Conservation (phyloP, 1,140 invertebrate species). For the Camponotus vicinus region DNA sequence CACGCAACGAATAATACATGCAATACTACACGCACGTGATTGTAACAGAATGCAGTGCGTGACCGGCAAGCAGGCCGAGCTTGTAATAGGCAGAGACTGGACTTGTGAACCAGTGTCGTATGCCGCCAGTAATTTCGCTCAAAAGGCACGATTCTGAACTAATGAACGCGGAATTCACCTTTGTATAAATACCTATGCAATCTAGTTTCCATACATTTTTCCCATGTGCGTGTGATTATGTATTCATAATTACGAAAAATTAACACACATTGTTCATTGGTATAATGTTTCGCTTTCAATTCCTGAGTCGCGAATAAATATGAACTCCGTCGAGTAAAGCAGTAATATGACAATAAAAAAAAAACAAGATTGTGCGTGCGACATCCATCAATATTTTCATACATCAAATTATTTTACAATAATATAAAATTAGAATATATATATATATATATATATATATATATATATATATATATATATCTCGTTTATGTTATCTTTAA, state of each 20-base stretch:
- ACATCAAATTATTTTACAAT: conserved; percentile 7
- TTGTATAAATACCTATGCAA: conserved; percentile 41
- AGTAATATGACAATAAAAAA: neutral
- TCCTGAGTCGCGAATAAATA: neutral
- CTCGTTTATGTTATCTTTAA: neutral
- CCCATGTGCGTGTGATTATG: neutral
- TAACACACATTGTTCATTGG: conserved; percentile 8
- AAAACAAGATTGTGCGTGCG: neutral
- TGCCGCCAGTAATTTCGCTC: conserved; percentile 54
- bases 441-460: neutral
- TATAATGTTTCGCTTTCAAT: neutral
- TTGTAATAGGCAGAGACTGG: conserved; percentile 53
- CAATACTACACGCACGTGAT: conserved; percentile 62
- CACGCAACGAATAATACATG: conserved; percentile 65
- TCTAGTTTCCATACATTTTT: conserved; percentile 33
- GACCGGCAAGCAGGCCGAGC: conserved; percentile 61
- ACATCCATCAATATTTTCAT: neutral
- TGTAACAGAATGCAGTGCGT: conserved; percentile 66
- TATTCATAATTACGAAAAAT: conserved; percentile 52
- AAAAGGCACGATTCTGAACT: conserved; percentile 37
- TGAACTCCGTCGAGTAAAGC: neutral
- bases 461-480: neutral
- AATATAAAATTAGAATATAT: conserved; percentile 14
- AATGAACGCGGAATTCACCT: conserved; percentile 58
- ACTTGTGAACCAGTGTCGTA: conserved; percentile 57